Evolutionary conservation across 2,113 vertebrate genomes (phyloP).

Genomic region (Lepisosteus osseus): DNA sequence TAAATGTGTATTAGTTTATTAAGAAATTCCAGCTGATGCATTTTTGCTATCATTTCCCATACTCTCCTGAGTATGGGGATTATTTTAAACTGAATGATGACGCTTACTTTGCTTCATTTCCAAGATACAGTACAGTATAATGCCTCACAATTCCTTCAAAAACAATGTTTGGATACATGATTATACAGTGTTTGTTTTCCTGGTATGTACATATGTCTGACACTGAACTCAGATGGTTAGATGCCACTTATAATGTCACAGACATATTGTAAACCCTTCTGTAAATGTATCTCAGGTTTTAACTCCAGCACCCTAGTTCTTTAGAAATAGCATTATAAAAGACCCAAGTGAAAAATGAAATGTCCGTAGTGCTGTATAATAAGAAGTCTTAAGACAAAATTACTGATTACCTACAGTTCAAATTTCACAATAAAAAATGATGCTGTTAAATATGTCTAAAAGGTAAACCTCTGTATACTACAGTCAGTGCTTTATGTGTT

Average conservation of each 20-base stretch:
- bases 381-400: too few species aligned
- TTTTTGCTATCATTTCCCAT: neutral
- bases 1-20: neutral
- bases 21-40: neutral
- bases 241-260: slow-evolving; percentile 28
- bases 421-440: too few species aligned
- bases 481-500: neutral
- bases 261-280: neutral
- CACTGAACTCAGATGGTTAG: neutral
- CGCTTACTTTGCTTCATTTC: neutral
- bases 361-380: too few species aligned
- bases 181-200: neutral
- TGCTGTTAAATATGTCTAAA: neutral
- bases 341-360: too few species aligned
- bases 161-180: neutral
- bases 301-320: too few species aligned
- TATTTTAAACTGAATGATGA: neutral
- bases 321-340: too few species aligned
- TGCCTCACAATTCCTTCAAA: neutral
- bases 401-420: too few species aligned
- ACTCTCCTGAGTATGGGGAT: neutral
- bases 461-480: neutral
- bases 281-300: too few species aligned
- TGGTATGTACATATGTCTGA: slow-evolving; percentile 10
- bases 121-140: slow-evolving; percentile 3